phyloP scores from a whole-genome alignment of 2,113 vertebrate species.

The Alaudala cheleensis region DNA sequence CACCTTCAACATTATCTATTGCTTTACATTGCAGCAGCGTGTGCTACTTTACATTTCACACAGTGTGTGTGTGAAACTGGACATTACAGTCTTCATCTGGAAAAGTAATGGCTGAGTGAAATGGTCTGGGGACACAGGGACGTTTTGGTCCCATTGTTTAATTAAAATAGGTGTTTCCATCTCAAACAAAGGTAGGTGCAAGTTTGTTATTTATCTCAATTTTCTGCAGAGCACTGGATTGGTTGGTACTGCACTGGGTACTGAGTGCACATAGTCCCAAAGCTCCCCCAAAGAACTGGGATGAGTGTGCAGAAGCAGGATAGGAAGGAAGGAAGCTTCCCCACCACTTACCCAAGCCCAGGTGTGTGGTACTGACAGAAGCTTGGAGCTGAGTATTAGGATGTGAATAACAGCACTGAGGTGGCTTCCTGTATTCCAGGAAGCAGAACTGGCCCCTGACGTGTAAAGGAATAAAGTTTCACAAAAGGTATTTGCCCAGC shows the following conservation, averaged over 20 bases:
- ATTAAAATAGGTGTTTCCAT: neutral
- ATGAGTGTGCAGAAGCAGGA: neutral
- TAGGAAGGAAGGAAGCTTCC: neutral
- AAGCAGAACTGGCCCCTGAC: neutral
- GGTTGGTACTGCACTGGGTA: neutral
- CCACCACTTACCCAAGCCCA: neutral
- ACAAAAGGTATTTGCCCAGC: neutral
- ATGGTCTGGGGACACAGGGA: neutral
- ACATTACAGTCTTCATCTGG: neutral
- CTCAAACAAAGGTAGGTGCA: neutral
- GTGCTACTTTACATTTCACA: no score
- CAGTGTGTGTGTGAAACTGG: neutral
- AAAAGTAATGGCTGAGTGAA: neutral
- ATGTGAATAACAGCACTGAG: neutral
- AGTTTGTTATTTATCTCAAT: neutral
- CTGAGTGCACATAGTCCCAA: neutral
- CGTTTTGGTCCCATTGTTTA: neutral
- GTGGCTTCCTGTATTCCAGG: neutral
- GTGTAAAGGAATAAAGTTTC: neutral
- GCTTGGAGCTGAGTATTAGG: neutral
- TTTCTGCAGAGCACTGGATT: neutral
- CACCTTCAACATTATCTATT: neutral
- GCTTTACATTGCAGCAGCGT: neutral
- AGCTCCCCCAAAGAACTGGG: neutral
- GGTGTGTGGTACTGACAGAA: neutral